These are phyloP conservation scores for Sarcoramphus papa DNA, from an alignment of 2,797 vertebrate genomes.

Conservation along the genomic window DNA sequence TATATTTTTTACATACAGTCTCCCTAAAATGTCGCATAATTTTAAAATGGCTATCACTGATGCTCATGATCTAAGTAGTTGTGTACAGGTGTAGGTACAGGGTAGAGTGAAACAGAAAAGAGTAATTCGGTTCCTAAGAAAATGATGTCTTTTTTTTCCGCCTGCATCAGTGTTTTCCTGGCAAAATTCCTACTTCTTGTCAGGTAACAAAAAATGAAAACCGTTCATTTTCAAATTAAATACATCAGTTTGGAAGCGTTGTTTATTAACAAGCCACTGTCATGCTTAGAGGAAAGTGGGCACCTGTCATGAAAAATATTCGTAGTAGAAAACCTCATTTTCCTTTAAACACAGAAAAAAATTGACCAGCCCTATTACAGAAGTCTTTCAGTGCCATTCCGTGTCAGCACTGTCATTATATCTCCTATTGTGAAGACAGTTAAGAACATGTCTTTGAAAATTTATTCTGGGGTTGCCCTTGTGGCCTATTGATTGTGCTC, in stretches of 20 bases:
- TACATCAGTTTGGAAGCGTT: constrained; percentile 4
- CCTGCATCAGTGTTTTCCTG: not conserved
- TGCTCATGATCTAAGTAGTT: not conserved
- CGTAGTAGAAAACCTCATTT: constrained; percentile 32
- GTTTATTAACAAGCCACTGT: constrained; percentile 34
- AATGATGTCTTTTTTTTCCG: not conserved
- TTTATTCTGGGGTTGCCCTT: constrained; percentile 32
- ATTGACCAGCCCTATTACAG: constrained; percentile 10
- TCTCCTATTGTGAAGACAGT: not conserved
- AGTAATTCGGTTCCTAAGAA: not conserved
- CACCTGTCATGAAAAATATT: constrained; percentile 37
- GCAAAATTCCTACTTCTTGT: constrained; percentile 10
- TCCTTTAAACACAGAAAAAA: constrained; percentile 36
- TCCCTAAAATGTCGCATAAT: not conserved
- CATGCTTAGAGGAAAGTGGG: constrained; percentile 4
- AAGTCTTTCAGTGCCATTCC: constrained; percentile 26
- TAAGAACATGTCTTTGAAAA: constrained; percentile 23
- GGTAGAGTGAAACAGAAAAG: not conserved
- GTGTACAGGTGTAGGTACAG: not conserved
- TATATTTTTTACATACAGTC: not conserved
- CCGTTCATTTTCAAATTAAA: constrained; percentile 39
- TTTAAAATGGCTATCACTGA: not conserved
- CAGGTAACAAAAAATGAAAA: constrained; percentile 26
- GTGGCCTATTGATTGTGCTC: constrained; percentile 24
- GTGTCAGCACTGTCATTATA: constrained; percentile 48